phyloP scores from a whole-genome alignment of 2,797 vertebrate species.

The Falco rusticolus region DNA sequence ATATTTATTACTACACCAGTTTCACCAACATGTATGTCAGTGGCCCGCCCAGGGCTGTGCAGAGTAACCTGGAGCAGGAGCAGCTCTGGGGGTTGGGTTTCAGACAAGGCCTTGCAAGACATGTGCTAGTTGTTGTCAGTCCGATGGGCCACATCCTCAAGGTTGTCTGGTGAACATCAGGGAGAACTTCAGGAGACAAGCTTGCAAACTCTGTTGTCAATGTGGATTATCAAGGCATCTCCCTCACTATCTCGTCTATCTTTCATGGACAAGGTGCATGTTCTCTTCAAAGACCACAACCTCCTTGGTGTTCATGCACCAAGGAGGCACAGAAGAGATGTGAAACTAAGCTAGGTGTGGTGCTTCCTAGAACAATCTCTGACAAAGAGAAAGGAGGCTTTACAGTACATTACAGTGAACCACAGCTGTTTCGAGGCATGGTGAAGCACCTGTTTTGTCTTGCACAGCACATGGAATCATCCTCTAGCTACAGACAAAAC shows the following conservation, averaged over 20 bases:
- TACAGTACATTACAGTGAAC: not conserved
- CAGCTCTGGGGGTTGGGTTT: not conserved
- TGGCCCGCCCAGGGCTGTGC: not conserved
- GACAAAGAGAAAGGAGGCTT: not conserved
- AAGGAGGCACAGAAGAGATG: not conserved
- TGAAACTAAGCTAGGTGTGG: not conserved
- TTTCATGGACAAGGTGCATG: rapidly evolving
- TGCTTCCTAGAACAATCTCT: not conserved
- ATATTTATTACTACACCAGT: not conserved
- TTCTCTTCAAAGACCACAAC: not conserved
- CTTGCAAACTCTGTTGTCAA: not conserved
- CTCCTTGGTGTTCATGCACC: not conserved
- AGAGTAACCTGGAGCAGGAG: not conserved
- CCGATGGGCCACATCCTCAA: not conserved
- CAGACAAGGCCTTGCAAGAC: not conserved
- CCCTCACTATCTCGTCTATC: not conserved
- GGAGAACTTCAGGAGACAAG: not conserved
- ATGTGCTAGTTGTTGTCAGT: not conserved
- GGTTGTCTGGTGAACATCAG: not conserved
- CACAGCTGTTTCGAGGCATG: not conserved
- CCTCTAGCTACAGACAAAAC: not conserved
- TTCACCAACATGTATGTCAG: not conserved
- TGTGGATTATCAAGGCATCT: not conserved
- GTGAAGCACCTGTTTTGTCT: not conserved
- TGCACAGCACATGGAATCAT: not conserved